Conservation (phyloP, 1,140 invertebrate genomes). For the Lordiphosa clarofinis region DNA sequence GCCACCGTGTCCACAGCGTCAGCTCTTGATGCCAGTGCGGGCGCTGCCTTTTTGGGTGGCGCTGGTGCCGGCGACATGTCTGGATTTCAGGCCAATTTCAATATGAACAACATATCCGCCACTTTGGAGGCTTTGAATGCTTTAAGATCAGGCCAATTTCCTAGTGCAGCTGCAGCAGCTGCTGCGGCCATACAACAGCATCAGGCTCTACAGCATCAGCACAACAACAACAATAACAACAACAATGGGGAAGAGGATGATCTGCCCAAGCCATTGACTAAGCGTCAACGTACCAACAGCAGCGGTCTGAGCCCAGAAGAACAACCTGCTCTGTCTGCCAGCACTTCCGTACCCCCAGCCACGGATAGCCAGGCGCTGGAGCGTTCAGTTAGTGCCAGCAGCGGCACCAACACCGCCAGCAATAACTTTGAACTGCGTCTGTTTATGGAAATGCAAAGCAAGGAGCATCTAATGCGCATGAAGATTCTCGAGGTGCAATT, state of each 20-base stretch:
- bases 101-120: conserved; percentile 77
- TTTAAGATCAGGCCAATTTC: conserved; percentile 66
- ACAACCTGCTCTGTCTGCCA: too few species aligned
- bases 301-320: conserved; percentile 49
- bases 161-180: conserved; percentile 65
- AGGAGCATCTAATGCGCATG: conserved; percentile 79
- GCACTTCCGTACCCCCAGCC: conserved; percentile 15
- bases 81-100: conserved; percentile 67
- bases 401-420: conserved; percentile 3
- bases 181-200: conserved; percentile 72
- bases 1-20: conserved; percentile 31
- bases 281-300: conserved; percentile 67
- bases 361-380: conserved; percentile 52
- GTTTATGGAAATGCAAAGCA: conserved; percentile 79
- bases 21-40: conserved; percentile 37
- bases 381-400: conserved; percentile 36
- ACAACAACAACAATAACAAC: conserved; percentile 38
- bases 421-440: conserved; percentile 60
- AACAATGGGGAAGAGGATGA: conserved; percentile 60
- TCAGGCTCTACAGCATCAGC: conserved; percentile 58
- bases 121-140: conserved; percentile 76
- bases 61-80: conserved; percentile 48
- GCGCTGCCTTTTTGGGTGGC: conserved; percentile 44
- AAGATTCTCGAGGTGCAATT: conserved; percentile 77
- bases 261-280: conserved; percentile 46